Conservation (phyloP, 2,797 vertebrate species). For the Botia kubotai region DNA sequence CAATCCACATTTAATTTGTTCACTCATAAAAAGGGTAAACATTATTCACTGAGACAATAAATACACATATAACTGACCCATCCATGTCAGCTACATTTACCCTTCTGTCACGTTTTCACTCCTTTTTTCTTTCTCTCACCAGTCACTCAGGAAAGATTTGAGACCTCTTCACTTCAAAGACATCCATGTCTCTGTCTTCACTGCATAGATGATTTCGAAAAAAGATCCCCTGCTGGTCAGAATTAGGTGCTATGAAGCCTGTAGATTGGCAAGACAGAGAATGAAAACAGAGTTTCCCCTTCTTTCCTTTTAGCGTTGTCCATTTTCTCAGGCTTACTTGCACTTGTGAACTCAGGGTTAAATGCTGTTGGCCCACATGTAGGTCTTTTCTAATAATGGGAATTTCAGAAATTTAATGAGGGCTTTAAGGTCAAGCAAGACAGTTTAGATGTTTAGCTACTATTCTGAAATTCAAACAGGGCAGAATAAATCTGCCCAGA, state of each 20-base stretch:
- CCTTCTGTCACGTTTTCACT: conserved; percentile 44
- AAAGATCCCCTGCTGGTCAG: conserved; percentile 30
- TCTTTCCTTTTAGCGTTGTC: not conserved
- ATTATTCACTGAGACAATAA: too few species aligned
- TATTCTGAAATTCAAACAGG: conserved; percentile 2
- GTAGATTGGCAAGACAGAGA: conserved; percentile 22
- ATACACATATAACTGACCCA: too few species aligned
- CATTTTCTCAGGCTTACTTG: conserved; percentile 5
- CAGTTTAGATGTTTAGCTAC: conserved; percentile 16
- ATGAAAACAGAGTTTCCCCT: not conserved
- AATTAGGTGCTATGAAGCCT: conserved; percentile 51
- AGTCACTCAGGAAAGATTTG: conserved; percentile 41
- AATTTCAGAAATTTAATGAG: conserved; percentile 32
- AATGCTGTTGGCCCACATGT: conserved; percentile 15
- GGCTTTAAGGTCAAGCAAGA: conserved; percentile 18
- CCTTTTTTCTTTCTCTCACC: conserved; percentile 20
- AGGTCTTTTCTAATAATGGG: conserved; percentile 20
- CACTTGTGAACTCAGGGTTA: conserved; percentile 26
- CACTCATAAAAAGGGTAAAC: too few species aligned
- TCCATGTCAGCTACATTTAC: too few species aligned
- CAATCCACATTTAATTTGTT: too few species aligned
- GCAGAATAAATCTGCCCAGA: conserved; percentile 5
- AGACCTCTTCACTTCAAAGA: conserved; percentile 31
- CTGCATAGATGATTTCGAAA: conserved; percentile 46
- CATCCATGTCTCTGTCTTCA: conserved; percentile 12